These are phyloP conservation scores for Crotalus helleri DNA, from an alignment of 2,113 vertebrate genomes.

Conservation along the genomic window DNA sequence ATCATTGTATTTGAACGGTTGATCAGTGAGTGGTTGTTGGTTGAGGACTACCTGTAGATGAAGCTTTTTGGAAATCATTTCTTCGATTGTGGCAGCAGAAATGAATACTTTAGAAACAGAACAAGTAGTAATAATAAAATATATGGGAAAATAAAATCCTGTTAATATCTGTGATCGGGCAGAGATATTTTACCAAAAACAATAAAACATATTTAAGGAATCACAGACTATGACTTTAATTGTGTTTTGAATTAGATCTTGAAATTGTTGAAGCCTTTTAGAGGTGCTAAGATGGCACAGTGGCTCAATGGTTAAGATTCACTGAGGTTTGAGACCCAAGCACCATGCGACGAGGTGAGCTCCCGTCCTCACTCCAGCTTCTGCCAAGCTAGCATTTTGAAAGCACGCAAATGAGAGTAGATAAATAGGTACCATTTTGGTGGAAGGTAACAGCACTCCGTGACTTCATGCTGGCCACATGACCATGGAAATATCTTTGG, in stretches of 20 bases:
- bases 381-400: not conserved
- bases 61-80: not conserved
- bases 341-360: not conserved
- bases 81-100: not conserved
- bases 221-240: not conserved
- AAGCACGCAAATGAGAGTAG: not conserved
- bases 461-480: not conserved
- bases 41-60: no score
- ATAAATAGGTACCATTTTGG: not conserved
- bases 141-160: not conserved
- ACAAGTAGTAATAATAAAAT: not conserved
- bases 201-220: not conserved
- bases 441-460: not conserved
- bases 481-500: not conserved
- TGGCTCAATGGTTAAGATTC: not conserved
- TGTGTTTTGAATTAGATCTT: not conserved
- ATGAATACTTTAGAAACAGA: not conserved
- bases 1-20: no score
- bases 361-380: not conserved
- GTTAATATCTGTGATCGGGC: not conserved
- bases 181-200: not conserved
- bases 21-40: no score
- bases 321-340: not conserved
- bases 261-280: not conserved
- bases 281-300: not conserved